Evolutionary conservation across 2,888 invertebrate species (phyloP), one percentile per base, ranked within the genome.

Genomic region (Stegana nigrithorax): DNA sequence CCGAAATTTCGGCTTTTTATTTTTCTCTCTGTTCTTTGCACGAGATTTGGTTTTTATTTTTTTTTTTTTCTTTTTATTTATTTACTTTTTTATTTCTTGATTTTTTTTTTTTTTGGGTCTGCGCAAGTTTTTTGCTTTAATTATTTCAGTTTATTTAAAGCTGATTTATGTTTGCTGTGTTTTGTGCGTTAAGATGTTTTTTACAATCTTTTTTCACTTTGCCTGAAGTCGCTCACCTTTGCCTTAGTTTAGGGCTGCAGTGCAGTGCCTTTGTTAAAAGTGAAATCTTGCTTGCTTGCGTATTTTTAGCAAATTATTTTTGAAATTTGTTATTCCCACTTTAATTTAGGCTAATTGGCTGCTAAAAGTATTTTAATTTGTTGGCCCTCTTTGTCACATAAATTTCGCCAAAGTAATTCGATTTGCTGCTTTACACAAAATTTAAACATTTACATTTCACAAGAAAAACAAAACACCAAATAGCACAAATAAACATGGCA

Each of bases 391-490:
- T 55, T n/a, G 36, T 55, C 32, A 36, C 53, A 55, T 23, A 55
- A 32, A 55, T 32, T 55, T 55, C 32, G 21, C 10, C 26, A 10
- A 8, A 5, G 42, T 42, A 26, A 55, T 21, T 42, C 26, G 32
- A 19, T 32, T n/a, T 10, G 10, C n/a, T 32, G 32, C 32, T 32
- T 32, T 32, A n/a, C n/a, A 45, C 26, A 50, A 23, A 50, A 23
- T 25, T 23, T 29, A 57, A 57, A 58, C 59, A 50, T 59, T 47
- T 47, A 59, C 21, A 47, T 59, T 59, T 47, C 47, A 32, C 47
- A 59, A 59, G 47, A 51, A 42, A 29, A 39, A 60, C 59, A 59
- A 27, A 50, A 36, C 19, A 17, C 32, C 17, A 60, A 47, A 45
- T 29, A 50, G 25, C 12, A 10, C 53, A 19, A 2, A 25, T 26